A percentile compares a stretch with the other conserved stretches of the same genome.
Conservation (phyloP, 2,888 invertebrate species). For the Lamellibrachia satsuma region DNA sequence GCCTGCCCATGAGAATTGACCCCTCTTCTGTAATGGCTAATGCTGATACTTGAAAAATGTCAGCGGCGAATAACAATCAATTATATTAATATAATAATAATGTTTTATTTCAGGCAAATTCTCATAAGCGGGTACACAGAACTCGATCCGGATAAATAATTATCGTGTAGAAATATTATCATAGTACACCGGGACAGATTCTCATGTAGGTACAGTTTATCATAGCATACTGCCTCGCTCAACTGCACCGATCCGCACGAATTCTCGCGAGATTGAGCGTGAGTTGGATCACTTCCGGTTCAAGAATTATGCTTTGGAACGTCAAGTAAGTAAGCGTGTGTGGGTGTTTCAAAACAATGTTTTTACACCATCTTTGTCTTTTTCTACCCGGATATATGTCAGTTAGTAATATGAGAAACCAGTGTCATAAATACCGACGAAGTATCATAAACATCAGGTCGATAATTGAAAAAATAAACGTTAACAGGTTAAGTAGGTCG, state of each 20-base stretch:
- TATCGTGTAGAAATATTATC: too few relatives aligned
- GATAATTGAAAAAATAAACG: background rate
- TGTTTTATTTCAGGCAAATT: too few relatives aligned
- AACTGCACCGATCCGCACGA: background rate
- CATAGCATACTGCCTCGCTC: too few relatives aligned
- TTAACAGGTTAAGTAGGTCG: slow-evolving; percentile 1
- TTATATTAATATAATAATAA: too few relatives aligned
- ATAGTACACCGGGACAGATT: too few relatives aligned
- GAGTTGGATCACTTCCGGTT: background rate
- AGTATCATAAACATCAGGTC: background rate
- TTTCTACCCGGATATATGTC: slow-evolving; percentile 1
- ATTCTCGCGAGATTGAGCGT: background rate
- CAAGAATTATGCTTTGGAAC: background rate
- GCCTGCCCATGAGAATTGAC: too few relatives aligned
- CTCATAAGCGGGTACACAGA: too few relatives aligned
- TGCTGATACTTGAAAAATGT: too few relatives aligned
- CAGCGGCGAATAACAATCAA: too few relatives aligned
- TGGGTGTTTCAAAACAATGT: slow-evolving; percentile 13
- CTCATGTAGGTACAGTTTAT: too few relatives aligned
- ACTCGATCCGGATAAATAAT: too few relatives aligned
- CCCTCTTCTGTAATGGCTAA: too few relatives aligned
- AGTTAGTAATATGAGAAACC: background rate
- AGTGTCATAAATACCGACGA: background rate
- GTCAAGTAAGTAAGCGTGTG: slow-evolving; percentile 12
- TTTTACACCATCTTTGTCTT: slow-evolving; percentile 2